These are phyloP conservation scores for Tineola bisselliella DNA, from an alignment of 2,888 invertebrate species.

Conservation along the genomic window DNA sequence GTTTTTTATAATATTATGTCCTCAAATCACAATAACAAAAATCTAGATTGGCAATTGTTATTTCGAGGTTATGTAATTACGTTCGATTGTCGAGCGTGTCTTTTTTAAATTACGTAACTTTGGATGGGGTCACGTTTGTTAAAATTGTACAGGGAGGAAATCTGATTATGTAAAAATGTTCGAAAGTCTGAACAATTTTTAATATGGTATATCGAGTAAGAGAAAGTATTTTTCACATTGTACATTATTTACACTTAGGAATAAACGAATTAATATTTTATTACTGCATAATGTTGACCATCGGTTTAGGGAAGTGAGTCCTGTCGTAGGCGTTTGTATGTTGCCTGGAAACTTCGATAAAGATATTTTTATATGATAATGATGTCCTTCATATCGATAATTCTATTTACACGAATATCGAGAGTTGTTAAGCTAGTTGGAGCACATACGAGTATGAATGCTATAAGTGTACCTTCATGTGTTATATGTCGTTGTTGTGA, in stretches of 20 bases:
- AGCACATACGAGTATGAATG: neutral
- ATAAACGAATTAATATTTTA: conserved; percentile 61
- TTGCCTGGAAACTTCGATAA: neutral
- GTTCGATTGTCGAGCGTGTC: neutral
- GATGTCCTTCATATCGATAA: neutral
- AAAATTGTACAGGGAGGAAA: conserved; percentile 63
- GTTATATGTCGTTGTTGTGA: conserved; percentile 57
- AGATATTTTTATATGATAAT: conserved; percentile 4
- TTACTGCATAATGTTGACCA: conserved; percentile 58
- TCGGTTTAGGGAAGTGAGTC: conserved; percentile 36
- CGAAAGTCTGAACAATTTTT: conserved; percentile 57
- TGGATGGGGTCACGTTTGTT: conserved; percentile 30
- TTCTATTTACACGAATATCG: conserved; percentile 3
- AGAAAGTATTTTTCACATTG: conserved; percentile 64
- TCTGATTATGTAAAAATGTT: conserved; percentile 44
- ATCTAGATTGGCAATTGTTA: conserved; percentile 17
- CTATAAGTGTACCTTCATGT: conserved; percentile 19
- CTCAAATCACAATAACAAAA: conserved; percentile 67
- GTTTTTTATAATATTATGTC: conserved; percentile 16
- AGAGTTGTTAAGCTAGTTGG: conserved; percentile 3
- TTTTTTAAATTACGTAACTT: neutral
- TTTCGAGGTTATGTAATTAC: neutral
- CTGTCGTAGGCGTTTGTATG: neutral
- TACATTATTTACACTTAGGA: conserved; percentile 61
- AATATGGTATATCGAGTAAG: conserved; percentile 25